A percentile compares a stretch with the other conserved stretches of the same genome.
These are phyloP conservation scores for Saguinus midas DNA, from an alignment of 2,113 vertebrate species.

Conservation along the genomic window DNA sequence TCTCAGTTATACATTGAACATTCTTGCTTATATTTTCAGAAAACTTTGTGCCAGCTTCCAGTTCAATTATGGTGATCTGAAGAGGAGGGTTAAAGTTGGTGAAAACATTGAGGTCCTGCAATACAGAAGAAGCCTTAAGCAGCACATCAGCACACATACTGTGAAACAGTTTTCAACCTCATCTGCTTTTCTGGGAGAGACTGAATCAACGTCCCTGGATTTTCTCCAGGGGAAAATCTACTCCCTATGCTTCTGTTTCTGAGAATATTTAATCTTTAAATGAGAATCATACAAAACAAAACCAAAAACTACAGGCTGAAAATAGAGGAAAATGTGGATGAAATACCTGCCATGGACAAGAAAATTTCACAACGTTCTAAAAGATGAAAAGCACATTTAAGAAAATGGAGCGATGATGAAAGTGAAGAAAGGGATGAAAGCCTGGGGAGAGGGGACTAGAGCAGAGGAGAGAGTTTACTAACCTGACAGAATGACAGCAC, in stretches of 20 bases:
- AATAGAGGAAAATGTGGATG: too few species aligned
- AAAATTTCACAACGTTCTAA: neutral
- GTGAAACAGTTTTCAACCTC: neutral
- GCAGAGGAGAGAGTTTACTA: neutral
- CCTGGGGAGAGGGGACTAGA: rapidly evolving
- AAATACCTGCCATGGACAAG: neutral
- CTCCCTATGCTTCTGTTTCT: neutral
- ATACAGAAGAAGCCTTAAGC: neutral
- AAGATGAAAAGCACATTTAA: neutral
- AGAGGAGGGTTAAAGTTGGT: neutral
- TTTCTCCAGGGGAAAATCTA: neutral
- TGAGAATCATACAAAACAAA: neutral
- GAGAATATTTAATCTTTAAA: neutral
- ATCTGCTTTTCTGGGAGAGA: neutral
- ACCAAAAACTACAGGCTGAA: neutral
- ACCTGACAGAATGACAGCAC: neutral
- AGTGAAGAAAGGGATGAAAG: neutral
- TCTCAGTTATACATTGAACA: neutral
- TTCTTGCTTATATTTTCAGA: neutral
- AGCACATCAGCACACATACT: neutral
- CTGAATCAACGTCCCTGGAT: neutral
- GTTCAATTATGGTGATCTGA: neutral
- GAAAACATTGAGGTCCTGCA: neutral
- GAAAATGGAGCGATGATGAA: neutral
- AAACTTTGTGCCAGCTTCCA: neutral